Evolutionary conservation across 2,113 vertebrate species (phyloP).

Genomic region (Lepisosteus osseus): DNA sequence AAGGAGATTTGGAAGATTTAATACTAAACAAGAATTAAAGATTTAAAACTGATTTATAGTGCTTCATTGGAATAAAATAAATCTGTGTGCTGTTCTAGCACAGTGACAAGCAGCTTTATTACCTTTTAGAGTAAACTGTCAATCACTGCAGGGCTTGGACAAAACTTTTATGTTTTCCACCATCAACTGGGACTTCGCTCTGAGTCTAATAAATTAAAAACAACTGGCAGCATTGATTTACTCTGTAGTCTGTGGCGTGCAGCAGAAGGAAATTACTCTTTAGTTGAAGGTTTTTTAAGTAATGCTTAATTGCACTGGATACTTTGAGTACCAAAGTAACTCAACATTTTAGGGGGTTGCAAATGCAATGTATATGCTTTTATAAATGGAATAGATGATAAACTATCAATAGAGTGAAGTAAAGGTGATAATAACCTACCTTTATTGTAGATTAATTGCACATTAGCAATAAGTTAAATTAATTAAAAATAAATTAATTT

Average conservation of each 20-base stretch:
- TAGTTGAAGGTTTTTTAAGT: background rate
- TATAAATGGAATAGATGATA: too few relatives aligned
- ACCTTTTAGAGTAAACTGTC: conserved; percentile 30
- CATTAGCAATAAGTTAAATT: too few relatives aligned
- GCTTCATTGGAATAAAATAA: conserved; percentile 43
- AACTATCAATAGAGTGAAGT: too few relatives aligned
- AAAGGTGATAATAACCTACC: too few relatives aligned
- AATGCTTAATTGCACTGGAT: too few relatives aligned
- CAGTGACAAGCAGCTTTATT: conserved; percentile 31
- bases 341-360: too few relatives aligned
- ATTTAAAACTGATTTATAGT: conserved; percentile 32
- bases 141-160: background rate
- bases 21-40: conserved; percentile 22
- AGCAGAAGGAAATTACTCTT: background rate
- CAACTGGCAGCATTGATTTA: conserved; percentile 25
- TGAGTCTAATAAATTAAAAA: background rate
- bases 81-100: conserved; percentile 18
- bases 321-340: too few relatives aligned
- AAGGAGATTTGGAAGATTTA: conserved; percentile 32
- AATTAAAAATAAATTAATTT: too few relatives aligned
- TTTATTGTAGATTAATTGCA: too few relatives aligned
- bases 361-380: too few relatives aligned
- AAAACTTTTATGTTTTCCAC: conserved; percentile 11
- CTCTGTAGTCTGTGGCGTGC: background rate
- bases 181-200: conserved; percentile 11